Conservation (phyloP, 1,140 invertebrate species). For the Drosophila kohkoa region DNA sequence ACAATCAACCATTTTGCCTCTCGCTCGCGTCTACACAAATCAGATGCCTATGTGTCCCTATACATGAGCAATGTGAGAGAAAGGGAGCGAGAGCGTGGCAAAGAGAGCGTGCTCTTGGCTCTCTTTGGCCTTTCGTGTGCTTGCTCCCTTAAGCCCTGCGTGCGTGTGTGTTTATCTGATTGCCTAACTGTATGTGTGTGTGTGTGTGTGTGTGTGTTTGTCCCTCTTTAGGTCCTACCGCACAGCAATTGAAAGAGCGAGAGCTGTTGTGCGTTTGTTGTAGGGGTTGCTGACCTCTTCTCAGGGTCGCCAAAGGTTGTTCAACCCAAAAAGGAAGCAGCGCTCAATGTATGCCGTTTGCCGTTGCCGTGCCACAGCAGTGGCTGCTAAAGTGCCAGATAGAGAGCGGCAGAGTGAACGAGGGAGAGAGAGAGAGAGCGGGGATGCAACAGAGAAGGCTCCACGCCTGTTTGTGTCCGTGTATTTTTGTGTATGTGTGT, state of each 20-base stretch:
- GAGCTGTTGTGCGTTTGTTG: conserved; percentile 39
- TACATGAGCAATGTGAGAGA: not conserved
- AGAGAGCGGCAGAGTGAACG: no score
- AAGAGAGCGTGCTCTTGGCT: not conserved
- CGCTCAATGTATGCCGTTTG: conserved; percentile 46
- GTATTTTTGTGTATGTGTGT: conserved; percentile 10
- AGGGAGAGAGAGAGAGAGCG: not conserved
- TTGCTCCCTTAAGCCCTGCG: conserved; percentile 10
- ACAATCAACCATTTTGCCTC: not conserved
- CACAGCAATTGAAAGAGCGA: conserved; percentile 23
- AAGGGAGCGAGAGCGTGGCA: not conserved
- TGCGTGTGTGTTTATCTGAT: conserved; percentile 19
- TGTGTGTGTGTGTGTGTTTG: conserved; percentile 19
- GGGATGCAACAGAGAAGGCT: not conserved
- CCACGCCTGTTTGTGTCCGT: not conserved
- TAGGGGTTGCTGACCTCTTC: conserved; percentile 84
- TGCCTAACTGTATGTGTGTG: conserved; percentile 7
- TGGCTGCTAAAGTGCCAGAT: no score
- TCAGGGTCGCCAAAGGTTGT: conserved; percentile 84
- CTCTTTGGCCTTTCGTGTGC: not conserved
- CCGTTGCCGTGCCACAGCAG: conserved; percentile 6
- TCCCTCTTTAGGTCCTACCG: conserved; percentile 51
- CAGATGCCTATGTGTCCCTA: conserved; percentile 1
- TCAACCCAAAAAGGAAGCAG: conserved; percentile 61
- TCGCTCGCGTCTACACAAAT: not conserved